Evolutionary conservation across 2,888 invertebrate genomes (phyloP).

Genomic region (Ectemnius lituratus): DNA sequence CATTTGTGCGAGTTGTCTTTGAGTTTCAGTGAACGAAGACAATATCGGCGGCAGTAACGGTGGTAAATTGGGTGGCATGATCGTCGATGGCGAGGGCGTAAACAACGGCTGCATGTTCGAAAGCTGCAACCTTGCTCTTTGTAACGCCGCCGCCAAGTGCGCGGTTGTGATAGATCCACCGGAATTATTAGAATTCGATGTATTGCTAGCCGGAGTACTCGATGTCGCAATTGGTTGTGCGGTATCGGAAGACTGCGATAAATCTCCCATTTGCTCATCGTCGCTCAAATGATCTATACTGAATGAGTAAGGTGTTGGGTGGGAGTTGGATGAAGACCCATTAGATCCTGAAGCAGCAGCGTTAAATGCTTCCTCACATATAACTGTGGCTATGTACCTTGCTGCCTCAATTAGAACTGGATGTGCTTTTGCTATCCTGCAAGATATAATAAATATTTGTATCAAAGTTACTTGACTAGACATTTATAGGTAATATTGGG

Average conservation of each 20-base stretch:
- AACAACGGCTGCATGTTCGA: slow-evolving; percentile 85
- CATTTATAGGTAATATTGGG: not conserved
- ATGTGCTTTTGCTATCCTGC: slow-evolving; percentile 83
- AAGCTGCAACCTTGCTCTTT: slow-evolving; percentile 79
- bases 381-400: slow-evolving; percentile 82
- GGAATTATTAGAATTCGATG: slow-evolving; percentile 73
- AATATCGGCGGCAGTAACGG: slow-evolving; percentile 58
- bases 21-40: slow-evolving; percentile 65
- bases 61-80: slow-evolving; percentile 50
- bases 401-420: slow-evolving; percentile 86
- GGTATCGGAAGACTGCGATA: slow-evolving; percentile 77
- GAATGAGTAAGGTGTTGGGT: slow-evolving; percentile 78
- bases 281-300: slow-evolving; percentile 80
- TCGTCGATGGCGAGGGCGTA: slow-evolving; percentile 59
- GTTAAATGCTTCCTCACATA: slow-evolving; percentile 77
- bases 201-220: slow-evolving; percentile 40
- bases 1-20: slow-evolving; percentile 87
- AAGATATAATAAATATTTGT: slow-evolving; percentile 17
- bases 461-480: not conserved
- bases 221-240: slow-evolving; percentile 61
- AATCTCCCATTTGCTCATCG: slow-evolving; percentile 80
- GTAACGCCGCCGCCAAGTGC: slow-evolving; percentile 86
- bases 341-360: slow-evolving; percentile 61
- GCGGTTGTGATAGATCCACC: slow-evolving; percentile 83
- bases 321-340: slow-evolving; percentile 61